These are phyloP conservation scores for Anser cygnoides DNA, from an alignment of 2,113 vertebrate genomes.

Conservation along the genomic window DNA sequence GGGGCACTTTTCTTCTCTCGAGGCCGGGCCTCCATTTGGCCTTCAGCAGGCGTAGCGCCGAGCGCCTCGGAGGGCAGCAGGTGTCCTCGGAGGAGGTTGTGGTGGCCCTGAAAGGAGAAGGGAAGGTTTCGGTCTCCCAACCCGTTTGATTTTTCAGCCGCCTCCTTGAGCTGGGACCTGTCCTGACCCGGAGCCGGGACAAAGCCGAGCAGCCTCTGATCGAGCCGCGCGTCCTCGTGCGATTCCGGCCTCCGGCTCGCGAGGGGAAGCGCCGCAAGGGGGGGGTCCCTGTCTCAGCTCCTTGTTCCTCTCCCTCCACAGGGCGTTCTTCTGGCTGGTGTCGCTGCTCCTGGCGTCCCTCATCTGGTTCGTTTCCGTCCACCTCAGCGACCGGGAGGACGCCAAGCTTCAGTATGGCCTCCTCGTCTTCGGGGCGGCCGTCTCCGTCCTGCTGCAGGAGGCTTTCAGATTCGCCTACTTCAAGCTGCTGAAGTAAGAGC, in stretches of 20 bases:
- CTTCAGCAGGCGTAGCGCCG: fast-evolving
- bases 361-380: constrained; percentile 76
- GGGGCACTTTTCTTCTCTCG: too few species aligned
- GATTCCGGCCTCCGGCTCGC: fast-evolving
- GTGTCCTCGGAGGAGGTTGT: fast-evolving
- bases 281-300: background rate
- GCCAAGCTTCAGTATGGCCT: constrained; percentile 72
- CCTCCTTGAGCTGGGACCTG: too few species aligned
- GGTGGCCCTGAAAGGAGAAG: background rate
- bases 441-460: constrained; percentile 81
- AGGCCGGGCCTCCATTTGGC: background rate
- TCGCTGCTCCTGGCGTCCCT: constrained; percentile 78
- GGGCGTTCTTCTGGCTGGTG: constrained; percentile 81
- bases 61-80: background rate
- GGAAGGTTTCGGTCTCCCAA: background rate
- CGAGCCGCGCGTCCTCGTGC: fast-evolving
- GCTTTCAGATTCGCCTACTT: constrained; percentile 78
- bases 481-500: constrained; percentile 79
- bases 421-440: constrained; percentile 74
- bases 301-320: background rate
- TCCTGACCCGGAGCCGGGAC: background rate
- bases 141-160: background rate
- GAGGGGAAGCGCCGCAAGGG: background rate
- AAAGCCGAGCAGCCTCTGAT: too few species aligned
- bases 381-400: constrained; percentile 70